These are phyloP conservation scores for Acrocephalus arundinaceus DNA, from an alignment of 2,113 vertebrate species.

Conservation along the genomic window DNA sequence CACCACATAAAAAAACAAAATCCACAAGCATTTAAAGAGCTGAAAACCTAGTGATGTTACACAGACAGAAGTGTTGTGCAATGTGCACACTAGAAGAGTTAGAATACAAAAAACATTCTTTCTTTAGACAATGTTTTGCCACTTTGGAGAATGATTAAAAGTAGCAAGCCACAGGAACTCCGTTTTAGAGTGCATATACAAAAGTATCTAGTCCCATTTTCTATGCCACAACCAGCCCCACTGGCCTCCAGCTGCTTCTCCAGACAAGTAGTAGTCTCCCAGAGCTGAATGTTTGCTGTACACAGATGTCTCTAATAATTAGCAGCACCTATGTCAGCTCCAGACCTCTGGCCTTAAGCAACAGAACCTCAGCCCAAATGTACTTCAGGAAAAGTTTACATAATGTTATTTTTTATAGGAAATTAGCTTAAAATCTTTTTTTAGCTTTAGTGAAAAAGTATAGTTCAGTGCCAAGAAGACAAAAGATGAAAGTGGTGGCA, in stretches of 20 bases:
- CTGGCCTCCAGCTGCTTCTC: neutral
- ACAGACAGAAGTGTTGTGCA: neutral
- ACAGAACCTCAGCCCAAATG: neutral
- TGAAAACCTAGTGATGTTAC: neutral
- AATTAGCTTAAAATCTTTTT: neutral
- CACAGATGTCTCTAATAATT: neutral
- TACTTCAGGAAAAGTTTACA: neutral
- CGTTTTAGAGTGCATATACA: neutral
- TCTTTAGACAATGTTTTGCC: neutral
- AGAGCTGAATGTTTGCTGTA: neutral
- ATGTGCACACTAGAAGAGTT: neutral
- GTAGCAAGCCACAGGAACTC: neutral
- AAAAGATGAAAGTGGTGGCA: neutral
- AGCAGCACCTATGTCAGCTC: neutral
- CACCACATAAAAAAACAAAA: neutral
- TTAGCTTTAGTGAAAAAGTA: neutral
- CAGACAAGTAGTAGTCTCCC: neutral
- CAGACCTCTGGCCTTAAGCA: neutral
- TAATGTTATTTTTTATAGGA: neutral
- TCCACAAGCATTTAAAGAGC: neutral
- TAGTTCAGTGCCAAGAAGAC: neutral
- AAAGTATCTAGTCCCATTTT: neutral
- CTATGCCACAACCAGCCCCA: neutral
- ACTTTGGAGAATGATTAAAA: conserved; percentile 8
- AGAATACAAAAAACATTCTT: neutral